Evolutionary conservation across 2,888 invertebrate species (phyloP).

Genomic region (Tetranychus truncatus): DNA sequence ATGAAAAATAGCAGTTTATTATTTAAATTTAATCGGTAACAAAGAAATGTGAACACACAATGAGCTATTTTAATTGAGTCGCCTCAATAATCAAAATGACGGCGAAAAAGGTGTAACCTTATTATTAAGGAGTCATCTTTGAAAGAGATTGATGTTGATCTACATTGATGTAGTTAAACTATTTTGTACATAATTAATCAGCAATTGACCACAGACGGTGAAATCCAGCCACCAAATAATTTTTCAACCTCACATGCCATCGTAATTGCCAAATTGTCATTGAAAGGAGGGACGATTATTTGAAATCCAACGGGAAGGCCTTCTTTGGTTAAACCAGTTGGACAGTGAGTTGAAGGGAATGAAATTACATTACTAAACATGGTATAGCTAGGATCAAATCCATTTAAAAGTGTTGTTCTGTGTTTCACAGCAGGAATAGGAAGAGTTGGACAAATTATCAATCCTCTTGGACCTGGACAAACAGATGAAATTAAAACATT

Average conservation of each 20-base stretch:
- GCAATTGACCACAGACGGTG: conserved; percentile 22
- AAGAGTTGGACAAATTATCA: conserved; percentile 71
- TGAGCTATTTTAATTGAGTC: too few relatives aligned
- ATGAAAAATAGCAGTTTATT: too few relatives aligned
- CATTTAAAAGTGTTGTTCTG: conserved; percentile 57
- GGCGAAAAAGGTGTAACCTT: too few relatives aligned
- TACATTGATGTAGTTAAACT: too few relatives aligned
- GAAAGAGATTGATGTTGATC: too few relatives aligned
- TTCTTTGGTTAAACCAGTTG: conserved; percentile 50
- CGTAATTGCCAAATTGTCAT: conserved; percentile 59
- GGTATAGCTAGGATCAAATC: conserved; percentile 70
- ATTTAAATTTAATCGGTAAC: too few relatives aligned
- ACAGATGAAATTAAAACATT: neutral
- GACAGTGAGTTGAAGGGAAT: conserved; percentile 67
- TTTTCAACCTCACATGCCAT: conserved; percentile 58
- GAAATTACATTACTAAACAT: conserved; percentile 68
- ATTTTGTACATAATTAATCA: too few relatives aligned
- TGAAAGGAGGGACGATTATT: conserved; percentile 36
- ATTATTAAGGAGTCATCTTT: too few relatives aligned
- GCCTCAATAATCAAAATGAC: too few relatives aligned
- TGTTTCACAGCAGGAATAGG: conserved; percentile 75
- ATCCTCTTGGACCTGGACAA: conserved; percentile 38
- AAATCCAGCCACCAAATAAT: conserved; percentile 62
- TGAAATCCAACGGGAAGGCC: conserved; percentile 62
- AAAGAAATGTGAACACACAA: too few relatives aligned